A percentile compares a stretch with the other conserved stretches of the same genome.
Conservation (phyloP, 2,113 vertebrate genomes). For the Tragelaphus imberbis region DNA sequence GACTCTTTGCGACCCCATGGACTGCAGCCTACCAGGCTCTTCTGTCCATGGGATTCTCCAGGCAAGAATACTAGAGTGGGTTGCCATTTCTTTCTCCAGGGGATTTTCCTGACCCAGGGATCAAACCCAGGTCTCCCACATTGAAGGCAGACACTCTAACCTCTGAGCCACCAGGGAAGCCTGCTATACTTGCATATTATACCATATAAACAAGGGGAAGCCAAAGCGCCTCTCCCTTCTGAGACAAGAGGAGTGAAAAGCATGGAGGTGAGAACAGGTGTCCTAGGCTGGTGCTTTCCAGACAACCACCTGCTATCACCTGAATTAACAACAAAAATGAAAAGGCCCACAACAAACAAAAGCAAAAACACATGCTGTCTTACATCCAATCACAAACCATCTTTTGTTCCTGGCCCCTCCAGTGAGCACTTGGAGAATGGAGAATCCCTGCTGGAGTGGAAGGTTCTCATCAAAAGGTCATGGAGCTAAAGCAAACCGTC, state of each 20-base stretch:
- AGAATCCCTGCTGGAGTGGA: neutral
- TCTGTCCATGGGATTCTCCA: too few relatives aligned
- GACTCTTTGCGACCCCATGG: too few relatives aligned
- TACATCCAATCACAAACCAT: neutral
- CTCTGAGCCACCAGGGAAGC: too few relatives aligned
- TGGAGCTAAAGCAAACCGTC: neutral
- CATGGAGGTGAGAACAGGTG: neutral
- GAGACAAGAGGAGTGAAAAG: neutral
- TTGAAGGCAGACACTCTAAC: too few relatives aligned
- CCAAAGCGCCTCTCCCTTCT: rapidly evolving
- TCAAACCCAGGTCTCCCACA: too few relatives aligned
- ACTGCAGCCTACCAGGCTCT: too few relatives aligned
- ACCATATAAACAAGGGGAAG: neutral
- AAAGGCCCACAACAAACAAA: neutral
- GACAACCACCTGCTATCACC: neutral
- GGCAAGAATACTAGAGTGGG: too few relatives aligned
- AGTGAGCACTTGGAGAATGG: neutral
- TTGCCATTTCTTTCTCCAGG: too few relatives aligned
- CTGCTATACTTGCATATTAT: neutral
- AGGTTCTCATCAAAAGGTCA: neutral
- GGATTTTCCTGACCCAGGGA: too few relatives aligned
- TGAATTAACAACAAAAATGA: neutral
- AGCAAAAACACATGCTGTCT: neutral
- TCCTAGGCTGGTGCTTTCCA: neutral
- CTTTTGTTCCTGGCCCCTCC: neutral